Conservation (phyloP, 2,797 vertebrate genomes). For the Sciurus carolinensis region DNA sequence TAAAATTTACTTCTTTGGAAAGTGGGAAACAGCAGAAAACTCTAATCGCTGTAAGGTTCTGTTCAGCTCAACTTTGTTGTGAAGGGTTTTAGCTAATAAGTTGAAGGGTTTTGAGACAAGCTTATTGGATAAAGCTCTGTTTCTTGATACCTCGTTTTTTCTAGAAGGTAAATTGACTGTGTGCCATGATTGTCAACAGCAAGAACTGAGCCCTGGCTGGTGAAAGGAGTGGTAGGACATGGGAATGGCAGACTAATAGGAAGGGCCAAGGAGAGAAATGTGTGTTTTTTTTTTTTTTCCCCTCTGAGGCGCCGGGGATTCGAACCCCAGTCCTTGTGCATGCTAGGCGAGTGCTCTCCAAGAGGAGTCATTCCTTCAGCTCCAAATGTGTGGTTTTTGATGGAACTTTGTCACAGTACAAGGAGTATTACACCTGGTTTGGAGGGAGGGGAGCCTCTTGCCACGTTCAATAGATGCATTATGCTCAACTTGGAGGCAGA, state of each 20-base stretch:
- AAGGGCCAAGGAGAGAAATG: slow-evolving; percentile 53
- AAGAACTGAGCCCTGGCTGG: background rate
- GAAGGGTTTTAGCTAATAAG: slow-evolving; percentile 66
- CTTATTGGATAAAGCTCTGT: slow-evolving; percentile 44
- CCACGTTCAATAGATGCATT: slow-evolving; percentile 32
- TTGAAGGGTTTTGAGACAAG: slow-evolving; percentile 50
- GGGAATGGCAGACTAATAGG: slow-evolving; percentile 22
- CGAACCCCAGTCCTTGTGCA: too few species aligned
- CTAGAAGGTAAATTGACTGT: slow-evolving; percentile 49
- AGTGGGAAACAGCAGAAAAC: slow-evolving; percentile 61
- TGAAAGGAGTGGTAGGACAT: slow-evolving; percentile 23
- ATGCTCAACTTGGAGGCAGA: slow-evolving; percentile 52
- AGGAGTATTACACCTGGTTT: slow-evolving; percentile 43
- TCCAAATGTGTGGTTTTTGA: slow-evolving; percentile 18
- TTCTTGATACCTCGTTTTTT: slow-evolving; percentile 46
- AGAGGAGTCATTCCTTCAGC: too few species aligned
- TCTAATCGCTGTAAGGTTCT: slow-evolving; percentile 65
- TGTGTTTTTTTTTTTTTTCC: slow-evolving; percentile 26
- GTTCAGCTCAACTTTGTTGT: slow-evolving; percentile 61
- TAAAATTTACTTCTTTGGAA: slow-evolving; percentile 66
- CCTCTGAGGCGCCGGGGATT: too few species aligned
- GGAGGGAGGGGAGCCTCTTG: slow-evolving; percentile 35
- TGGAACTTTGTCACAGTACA: slow-evolving; percentile 8
- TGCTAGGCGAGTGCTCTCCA: too few species aligned
- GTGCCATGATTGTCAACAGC: slow-evolving; percentile 11